Evolutionary conservation across 2,797 vertebrate genomes (phyloP).

Genomic region (Clarias platycephalus): DNA sequence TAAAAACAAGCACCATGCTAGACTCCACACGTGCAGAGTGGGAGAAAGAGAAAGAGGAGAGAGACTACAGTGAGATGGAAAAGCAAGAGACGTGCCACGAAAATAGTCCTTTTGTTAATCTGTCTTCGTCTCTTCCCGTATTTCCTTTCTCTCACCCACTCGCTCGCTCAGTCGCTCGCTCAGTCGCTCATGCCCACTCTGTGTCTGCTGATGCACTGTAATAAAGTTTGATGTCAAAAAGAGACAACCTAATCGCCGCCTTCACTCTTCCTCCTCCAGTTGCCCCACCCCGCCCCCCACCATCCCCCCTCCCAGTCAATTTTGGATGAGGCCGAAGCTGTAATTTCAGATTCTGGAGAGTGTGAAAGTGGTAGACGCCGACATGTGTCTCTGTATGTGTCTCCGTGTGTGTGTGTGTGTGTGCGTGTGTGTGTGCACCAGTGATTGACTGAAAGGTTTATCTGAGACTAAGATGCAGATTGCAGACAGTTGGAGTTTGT

Average conservation of each 20-base stretch:
- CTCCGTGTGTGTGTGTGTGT: conserved; percentile 2
- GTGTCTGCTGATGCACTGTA: conserved; percentile 36
- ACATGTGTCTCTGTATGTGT: conserved; percentile 23
- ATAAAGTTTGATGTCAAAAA: conserved; percentile 46
- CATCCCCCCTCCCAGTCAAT: neutral
- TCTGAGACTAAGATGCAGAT: conserved; percentile 26
- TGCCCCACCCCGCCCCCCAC: neutral
- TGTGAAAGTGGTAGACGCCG: conserved; percentile 30
- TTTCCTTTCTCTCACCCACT: conserved; percentile 38
- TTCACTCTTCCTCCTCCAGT: conserved; percentile 23
- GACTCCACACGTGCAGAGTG: conserved; percentile 29
- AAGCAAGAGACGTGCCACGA: conserved; percentile 43
- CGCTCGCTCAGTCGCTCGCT: conserved; percentile 16
- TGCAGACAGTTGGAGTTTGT: conserved; percentile 13
- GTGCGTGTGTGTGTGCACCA: conserved; percentile 1
- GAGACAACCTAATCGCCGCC: conserved; percentile 47
- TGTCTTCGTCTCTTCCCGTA: conserved; percentile 37
- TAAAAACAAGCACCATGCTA: conserved; percentile 39
- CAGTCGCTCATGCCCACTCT: conserved; percentile 20
- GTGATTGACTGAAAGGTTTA: conserved; percentile 20
- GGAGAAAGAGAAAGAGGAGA: conserved; percentile 39
- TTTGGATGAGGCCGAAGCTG: conserved; percentile 29
- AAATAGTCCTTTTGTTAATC: conserved; percentile 38
- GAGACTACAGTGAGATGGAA: conserved; percentile 38
- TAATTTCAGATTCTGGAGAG: conserved; percentile 39